Conservation (phyloP, 2,888 invertebrate species). For the Lasioglossum oenotherae region DNA sequence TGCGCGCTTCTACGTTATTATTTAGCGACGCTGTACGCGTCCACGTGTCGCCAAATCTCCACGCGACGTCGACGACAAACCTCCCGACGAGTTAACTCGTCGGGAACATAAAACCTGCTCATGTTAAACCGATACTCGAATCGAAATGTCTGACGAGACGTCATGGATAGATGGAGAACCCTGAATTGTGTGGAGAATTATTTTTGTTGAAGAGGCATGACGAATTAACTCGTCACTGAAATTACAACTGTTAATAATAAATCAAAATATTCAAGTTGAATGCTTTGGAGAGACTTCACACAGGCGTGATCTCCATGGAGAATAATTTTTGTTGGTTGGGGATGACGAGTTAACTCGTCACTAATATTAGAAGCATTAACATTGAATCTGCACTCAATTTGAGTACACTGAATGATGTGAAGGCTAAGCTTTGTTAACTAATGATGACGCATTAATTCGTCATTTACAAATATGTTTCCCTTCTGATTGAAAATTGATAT, state of each 20-base stretch:
- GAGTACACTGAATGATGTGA: not conserved
- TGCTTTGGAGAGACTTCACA: not conserved
- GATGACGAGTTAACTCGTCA: not conserved
- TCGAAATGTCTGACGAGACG: not conserved
- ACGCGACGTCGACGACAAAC: not conserved
- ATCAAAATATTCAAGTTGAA: not conserved
- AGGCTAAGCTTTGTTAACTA: not conserved
- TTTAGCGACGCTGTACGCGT: constrained; percentile 21
- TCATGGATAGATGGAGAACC: not conserved
- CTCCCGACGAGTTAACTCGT: not conserved
- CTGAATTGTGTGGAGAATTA: not conserved
- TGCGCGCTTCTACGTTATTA: constrained; percentile 41
- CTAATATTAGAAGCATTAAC: not conserved
- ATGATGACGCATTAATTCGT: not conserved
- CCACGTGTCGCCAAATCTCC: constrained; percentile 24
- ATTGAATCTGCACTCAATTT: not conserved
- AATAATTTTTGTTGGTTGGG: too few relatives aligned
- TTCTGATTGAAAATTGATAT: not conserved
- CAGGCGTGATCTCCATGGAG: not conserved
- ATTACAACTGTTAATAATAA: too few relatives aligned
- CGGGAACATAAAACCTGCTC: not conserved
- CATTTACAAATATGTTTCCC: not conserved
- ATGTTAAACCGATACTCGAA: too few relatives aligned
- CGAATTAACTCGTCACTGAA: too few relatives aligned
- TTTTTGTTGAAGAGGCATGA: not conserved